Conservation (phyloP, 2,113 vertebrate genomes). For the Colinus virginianus region DNA sequence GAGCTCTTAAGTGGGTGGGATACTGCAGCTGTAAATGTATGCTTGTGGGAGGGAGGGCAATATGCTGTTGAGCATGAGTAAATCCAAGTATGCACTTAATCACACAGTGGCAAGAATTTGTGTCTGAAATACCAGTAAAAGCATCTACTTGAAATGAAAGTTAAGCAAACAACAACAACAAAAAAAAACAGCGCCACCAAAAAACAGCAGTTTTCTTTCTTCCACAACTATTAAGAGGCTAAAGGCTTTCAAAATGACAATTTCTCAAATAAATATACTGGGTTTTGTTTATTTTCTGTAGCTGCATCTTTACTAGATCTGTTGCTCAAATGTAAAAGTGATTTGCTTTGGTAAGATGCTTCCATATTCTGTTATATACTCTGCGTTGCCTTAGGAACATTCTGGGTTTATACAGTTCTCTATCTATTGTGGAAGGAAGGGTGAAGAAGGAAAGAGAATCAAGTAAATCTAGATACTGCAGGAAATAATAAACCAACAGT, state of each 20-base stretch:
- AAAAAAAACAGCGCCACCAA: accelerated
- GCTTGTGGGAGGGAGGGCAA: background rate
- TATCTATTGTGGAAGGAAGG: accelerated
- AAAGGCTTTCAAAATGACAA: background rate
- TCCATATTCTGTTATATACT: background rate
- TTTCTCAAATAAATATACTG: background rate
- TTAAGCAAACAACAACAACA: background rate
- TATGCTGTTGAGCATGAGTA: too few relatives aligned
- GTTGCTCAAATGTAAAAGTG: background rate
- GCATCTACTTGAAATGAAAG: background rate
- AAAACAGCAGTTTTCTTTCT: background rate
- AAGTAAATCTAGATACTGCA: background rate
- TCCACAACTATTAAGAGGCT: background rate
- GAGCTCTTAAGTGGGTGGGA: background rate
- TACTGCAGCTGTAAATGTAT: background rate
- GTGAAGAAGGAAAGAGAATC: background rate
- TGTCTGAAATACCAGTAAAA: background rate
- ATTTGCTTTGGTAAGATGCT: background rate
- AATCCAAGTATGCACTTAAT: background rate
- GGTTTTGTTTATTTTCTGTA: background rate
- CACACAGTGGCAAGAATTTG: background rate
- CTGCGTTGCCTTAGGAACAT: background rate
- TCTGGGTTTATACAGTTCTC: background rate
- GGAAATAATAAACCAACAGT: background rate
- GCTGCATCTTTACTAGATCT: background rate